Evolutionary conservation across 2,888 invertebrate species (phyloP).

Genomic region (Nomada ferruginata): DNA sequence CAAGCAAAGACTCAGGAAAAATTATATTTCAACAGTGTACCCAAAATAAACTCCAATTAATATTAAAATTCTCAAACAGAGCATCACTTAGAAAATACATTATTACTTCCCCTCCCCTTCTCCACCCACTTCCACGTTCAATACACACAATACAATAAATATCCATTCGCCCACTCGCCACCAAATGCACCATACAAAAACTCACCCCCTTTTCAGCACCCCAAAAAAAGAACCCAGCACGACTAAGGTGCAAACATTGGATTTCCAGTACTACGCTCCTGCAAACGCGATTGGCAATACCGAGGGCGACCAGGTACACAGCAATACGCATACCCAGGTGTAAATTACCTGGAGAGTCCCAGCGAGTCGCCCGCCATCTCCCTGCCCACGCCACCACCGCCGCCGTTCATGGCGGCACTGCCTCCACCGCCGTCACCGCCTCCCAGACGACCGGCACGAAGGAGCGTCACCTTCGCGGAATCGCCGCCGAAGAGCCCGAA

Average conservation of each 20-base stretch:
- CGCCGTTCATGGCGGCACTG: slow-evolving; percentile 72
- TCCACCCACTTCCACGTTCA: background rate
- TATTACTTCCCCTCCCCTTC: background rate
- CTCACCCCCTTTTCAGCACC: background rate
- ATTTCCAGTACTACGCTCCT: slow-evolving; percentile 93
- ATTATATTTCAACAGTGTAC: no score
- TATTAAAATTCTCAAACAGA: no score
- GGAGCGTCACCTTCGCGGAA: slow-evolving; percentile 83
- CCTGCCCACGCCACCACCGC: slow-evolving; percentile 80
- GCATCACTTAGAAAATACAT: no score
- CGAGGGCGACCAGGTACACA: slow-evolving; percentile 91
- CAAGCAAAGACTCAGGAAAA: no score
- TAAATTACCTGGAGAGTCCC: slow-evolving; percentile 85
- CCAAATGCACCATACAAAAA: background rate
- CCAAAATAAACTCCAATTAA: no score
- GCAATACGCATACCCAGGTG: slow-evolving; percentile 94
- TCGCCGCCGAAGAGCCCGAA: slow-evolving; percentile 79
- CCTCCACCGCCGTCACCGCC: slow-evolving; percentile 78
- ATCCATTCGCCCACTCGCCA: background rate
- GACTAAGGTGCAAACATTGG: slow-evolving; percentile 31
- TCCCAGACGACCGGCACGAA: slow-evolving; percentile 77
- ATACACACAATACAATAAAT: background rate
- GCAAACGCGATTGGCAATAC: slow-evolving; percentile 91
- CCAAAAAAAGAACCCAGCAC: background rate
- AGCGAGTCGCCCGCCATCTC: slow-evolving; percentile 78